Base-by-base conservation (phyloP, 2,888 invertebrate species). In the Lycocerus yunnanus region DNA sequence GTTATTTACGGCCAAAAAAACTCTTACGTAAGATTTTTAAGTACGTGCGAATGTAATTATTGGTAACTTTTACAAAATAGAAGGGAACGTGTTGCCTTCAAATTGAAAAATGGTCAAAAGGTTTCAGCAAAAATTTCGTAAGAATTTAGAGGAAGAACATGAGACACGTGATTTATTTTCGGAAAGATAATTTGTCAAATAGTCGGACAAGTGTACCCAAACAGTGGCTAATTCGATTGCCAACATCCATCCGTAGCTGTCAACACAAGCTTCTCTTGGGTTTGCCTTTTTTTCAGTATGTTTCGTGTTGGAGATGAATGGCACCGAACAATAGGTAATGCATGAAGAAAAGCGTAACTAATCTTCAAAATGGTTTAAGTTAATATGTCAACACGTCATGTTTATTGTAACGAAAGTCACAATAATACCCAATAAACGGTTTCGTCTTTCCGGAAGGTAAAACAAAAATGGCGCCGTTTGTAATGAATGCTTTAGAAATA, bases 211-310 rank as follows among this genome's bases (percentile, higher is more conserved):
- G 68, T 71, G 66, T 67, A 58, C 58, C 74, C 60, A 74, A 74
- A 68, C 71, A 66, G 74, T 71, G 68, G 74, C 71, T 77, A 77
- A 77, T 74, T 59, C 70, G 76, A 72, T 68, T 66, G 69, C 63
- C 21, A 59, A 66, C 65, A 75, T 66, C 65, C 67, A 70, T 71
- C 72, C 20, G 69, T 70, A 66, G 69, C 69, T 69, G 71, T 75
- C 72, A 75, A 72, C 72, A 75, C 70, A 70, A 68, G 15, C 10
- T 16, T 15, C 60, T 63, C 61, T 18, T 18, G 61, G 61, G 61
- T n/a, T 63, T n/a, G n/a, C 18, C 61, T n/a, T 8, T 63, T 63
- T 63, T 63, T 18, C 18, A 61, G 20, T 63, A 20, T 63, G 61
- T 63, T 43, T 43, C 43, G 43, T 20, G 61, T 63, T n/a, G 6